Evolutionary conservation across 2,113 vertebrate genomes (phyloP).

Genomic region (Cepphus grylle): DNA sequence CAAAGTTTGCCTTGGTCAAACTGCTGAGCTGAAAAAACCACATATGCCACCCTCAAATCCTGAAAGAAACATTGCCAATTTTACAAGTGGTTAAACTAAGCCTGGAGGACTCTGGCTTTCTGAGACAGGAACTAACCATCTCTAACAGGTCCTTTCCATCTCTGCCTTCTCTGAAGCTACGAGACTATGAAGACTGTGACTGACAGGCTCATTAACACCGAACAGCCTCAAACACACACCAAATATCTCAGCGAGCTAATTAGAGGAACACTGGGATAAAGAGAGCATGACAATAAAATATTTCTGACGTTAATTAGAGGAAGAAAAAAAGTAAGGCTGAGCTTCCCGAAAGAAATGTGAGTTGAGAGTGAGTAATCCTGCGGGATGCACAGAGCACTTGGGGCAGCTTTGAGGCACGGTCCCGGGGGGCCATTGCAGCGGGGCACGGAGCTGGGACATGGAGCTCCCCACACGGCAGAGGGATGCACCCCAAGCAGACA

Average conservation of each 20-base stretch:
- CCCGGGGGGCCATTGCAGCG: neutral
- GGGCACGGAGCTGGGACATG: accelerated
- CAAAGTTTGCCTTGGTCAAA: neutral
- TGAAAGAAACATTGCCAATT: neutral
- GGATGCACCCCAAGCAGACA: neutral
- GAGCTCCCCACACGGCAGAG: neutral
- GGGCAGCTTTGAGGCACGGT: accelerated
- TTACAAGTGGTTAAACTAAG: slow-evolving; percentile 9
- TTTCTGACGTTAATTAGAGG: slow-evolving; percentile 30
- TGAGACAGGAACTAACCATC: neutral
- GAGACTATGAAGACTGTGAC: slow-evolving; percentile 36
- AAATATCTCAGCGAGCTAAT: neutral
- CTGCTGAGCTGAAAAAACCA: neutral
- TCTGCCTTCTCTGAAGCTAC: neutral
- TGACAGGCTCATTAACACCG: slow-evolving; percentile 50
- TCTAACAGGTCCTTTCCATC: neutral
- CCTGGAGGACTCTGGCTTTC: neutral
- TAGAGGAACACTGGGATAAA: slow-evolving; percentile 18
- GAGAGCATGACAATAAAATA: slow-evolving; percentile 24
- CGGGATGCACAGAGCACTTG: accelerated
- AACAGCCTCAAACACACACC: neutral
- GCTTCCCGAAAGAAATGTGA: neutral
- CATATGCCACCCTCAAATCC: neutral
- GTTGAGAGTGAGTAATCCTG: neutral
- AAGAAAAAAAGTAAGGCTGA: neutral